A percentile compares a stretch with the other conserved stretches of the same genome.
Evolutionary conservation across 1,140 invertebrate species (phyloP).

Genomic region (Steinernema feltiae): DNA sequence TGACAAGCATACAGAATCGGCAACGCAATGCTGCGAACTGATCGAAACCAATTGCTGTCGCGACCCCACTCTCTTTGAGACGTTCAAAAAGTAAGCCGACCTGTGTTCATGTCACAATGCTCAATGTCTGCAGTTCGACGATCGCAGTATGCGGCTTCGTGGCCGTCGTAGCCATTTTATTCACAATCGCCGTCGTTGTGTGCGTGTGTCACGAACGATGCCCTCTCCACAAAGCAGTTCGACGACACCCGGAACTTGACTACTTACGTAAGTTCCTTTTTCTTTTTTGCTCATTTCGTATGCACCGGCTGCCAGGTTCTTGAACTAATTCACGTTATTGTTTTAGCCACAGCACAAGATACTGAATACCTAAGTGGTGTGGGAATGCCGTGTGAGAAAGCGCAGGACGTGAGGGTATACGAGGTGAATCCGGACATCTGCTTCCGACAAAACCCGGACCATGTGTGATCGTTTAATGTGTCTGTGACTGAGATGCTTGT

Average conservation of each 20-base stretch:
- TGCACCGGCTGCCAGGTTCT: too few species aligned
- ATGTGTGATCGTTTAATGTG: background rate
- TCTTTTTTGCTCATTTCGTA: background rate
- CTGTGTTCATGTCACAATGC: background rate
- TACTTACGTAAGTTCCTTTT: background rate
- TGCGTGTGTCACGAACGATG: constrained; percentile 1
- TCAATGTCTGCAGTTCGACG: background rate
- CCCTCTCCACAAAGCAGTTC: background rate
- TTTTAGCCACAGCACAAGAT: background rate
- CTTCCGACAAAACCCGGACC: constrained; percentile 4
- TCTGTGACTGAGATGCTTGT: background rate
- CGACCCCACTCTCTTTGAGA: background rate
- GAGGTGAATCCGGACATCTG: constrained; percentile 8
- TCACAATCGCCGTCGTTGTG: background rate
- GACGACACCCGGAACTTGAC: constrained; percentile 4
- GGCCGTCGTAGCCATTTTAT: background rate
- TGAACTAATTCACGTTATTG: too few species aligned
- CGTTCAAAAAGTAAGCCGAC: background rate
- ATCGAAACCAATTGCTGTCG: background rate
- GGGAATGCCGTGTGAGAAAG: constrained; percentile 8
- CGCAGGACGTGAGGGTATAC: constrained; percentile 7
- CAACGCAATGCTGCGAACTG: background rate
- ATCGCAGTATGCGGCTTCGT: background rate
- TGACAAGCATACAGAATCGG: background rate
- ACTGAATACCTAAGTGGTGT: background rate